These are phyloP conservation scores for Beaufortia kweichowensis DNA, from an alignment of 2,113 vertebrate species.

Conservation along the genomic window DNA sequence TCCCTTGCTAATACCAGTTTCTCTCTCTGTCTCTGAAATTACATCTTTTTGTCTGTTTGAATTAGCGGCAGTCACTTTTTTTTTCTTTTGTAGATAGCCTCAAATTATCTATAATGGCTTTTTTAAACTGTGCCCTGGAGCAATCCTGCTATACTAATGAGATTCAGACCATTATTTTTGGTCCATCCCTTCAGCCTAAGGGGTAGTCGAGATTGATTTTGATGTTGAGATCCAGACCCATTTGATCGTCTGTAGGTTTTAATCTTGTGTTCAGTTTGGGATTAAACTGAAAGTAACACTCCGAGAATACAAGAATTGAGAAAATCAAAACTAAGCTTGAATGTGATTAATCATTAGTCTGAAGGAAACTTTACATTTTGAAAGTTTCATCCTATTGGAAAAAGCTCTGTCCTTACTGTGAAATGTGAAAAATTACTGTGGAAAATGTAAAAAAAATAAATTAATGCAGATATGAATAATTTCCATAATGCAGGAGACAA, in stretches of 20 bases:
- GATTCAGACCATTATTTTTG: conserved; percentile 83
- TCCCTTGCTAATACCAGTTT: background rate
- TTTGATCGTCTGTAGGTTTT: background rate
- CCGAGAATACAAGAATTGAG: no score
- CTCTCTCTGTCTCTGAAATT: background rate
- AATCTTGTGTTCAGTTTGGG: conserved; percentile 49
- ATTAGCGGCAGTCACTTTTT: conserved; percentile 47
- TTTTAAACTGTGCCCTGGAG: conserved; percentile 76
- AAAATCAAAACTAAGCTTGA: no score
- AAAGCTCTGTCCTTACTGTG: no score
- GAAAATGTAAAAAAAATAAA: no score
- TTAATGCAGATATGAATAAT: no score
- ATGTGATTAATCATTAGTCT: no score
- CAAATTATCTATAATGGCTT: conserved; percentile 97
- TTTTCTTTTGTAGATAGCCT: conserved; percentile 74
- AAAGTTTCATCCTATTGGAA: no score
- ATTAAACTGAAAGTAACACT: conserved; percentile 15
- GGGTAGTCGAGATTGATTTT: background rate
- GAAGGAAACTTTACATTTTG: no score
- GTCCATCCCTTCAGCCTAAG: conserved; percentile 45
- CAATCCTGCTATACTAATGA: conserved; percentile 84
- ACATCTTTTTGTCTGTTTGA: conserved; percentile 31
- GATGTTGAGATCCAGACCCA: background rate
- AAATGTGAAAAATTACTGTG: no score
- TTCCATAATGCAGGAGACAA: no score